A percentile compares a stretch with the other conserved stretches of the same genome.
Conservation (phyloP, 2,113 vertebrate genomes). For the Copsychus sechellarum region DNA sequence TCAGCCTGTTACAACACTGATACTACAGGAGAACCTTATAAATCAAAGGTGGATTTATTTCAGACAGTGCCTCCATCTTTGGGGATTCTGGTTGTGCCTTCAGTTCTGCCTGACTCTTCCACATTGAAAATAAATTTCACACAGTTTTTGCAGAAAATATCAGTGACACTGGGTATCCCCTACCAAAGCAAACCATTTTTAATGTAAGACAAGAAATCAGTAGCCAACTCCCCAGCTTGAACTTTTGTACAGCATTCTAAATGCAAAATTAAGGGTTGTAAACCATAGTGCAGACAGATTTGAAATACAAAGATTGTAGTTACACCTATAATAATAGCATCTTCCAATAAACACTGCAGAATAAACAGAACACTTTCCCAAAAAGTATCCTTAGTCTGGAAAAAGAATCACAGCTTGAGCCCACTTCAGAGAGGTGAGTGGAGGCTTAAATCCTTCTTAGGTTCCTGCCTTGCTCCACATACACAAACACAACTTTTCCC, state of each 20-base stretch:
- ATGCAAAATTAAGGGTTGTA: background rate
- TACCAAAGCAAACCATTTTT: background rate
- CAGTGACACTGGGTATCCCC: background rate
- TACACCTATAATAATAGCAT: background rate
- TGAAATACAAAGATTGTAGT: background rate
- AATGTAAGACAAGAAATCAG: background rate
- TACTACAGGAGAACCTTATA: background rate
- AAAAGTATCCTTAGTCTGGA: background rate
- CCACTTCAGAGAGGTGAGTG: background rate
- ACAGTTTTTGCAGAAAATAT: background rate
- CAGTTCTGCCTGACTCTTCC: background rate
- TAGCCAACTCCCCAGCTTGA: background rate
- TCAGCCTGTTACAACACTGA: background rate
- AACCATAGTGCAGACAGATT: background rate
- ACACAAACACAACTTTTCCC: background rate
- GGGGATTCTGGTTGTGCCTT: background rate
- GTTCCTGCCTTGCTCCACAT: background rate
- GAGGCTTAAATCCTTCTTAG: background rate
- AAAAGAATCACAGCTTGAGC: background rate
- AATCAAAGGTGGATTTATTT: background rate
- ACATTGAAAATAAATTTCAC: background rate
- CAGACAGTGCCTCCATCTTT: background rate
- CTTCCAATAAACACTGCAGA: background rate
- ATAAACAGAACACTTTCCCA: background rate
- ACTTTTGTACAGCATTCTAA: background rate